A percentile compares a stretch with the other conserved stretches of the same genome.
Conservation (phyloP, 1,140 invertebrate genomes). For the Zaprionus africanus region DNA sequence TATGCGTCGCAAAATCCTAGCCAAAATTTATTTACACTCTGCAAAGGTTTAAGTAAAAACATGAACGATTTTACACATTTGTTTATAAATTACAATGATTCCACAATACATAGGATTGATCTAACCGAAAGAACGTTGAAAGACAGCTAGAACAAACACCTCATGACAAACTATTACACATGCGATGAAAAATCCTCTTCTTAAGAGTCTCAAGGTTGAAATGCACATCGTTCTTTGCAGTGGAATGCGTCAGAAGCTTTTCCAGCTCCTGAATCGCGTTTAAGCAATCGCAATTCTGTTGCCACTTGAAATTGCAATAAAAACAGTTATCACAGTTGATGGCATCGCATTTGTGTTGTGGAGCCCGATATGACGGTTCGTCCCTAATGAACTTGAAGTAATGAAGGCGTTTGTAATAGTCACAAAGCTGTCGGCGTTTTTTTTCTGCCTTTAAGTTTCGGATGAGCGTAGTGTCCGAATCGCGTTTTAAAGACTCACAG, state of each 20-base stretch:
- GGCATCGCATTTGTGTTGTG: conserved; percentile 3
- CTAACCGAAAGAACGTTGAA: too few species aligned
- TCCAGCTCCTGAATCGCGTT: too few species aligned
- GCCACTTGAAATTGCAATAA: background rate
- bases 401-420: background rate
- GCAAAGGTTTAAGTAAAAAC: background rate
- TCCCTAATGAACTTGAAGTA: background rate
- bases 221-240: too few species aligned
- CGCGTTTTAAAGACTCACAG: background rate
- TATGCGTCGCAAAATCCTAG: too few species aligned
- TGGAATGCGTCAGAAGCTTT: too few species aligned
- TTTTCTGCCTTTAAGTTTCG: background rate
- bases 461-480: background rate
- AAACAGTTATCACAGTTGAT: background rate
- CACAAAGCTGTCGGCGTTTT: background rate
- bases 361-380: background rate
- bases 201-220: too few species aligned
- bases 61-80: background rate
- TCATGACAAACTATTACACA: too few species aligned
- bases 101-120: background rate
- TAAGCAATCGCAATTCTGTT: background rate
- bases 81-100: background rate
- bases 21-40: too few species aligned
- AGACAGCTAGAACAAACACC: too few species aligned
- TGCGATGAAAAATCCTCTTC: too few species aligned